Base-by-base conservation (phyloP, 2,888 invertebrate species). In the Orthonevra nobilis region DNA sequence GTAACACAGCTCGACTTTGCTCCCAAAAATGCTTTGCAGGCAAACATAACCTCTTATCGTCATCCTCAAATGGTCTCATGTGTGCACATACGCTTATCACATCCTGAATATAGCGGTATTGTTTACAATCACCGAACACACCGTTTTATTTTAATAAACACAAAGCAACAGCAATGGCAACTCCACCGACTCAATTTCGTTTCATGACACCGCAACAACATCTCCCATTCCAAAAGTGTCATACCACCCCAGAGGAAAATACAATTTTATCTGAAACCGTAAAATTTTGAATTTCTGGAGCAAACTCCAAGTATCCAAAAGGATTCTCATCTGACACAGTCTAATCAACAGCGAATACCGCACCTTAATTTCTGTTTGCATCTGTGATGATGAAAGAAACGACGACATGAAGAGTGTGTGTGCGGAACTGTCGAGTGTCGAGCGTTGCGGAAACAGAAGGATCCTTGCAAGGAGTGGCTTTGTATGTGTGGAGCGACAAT, bases 141-240 rank as follows among this genome's bases (percentile, higher is more conserved):
- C 52, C 60, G 52, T 61, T 70, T 70, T 60, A 44, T 70, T 70
- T 70, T 60, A 60, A 60, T 60, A 70, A 70, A 50, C 69, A 50
- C 60, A 42, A 34, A 50, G n/a, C n/a, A n/a, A n/a, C n/a, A n/a
- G n/a, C n/a, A n/a, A n/a, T n/a, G n/a, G n/a, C n/a, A n/a, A n/a
- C n/a, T n/a, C 68, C 46, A 58, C 68, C 58, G 42, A 69, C 54
- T 50, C 60, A 70, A 70, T 70, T 70, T 70, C 23, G 20, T 58
- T 69, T 58, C 58, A 50, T 42, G 42, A 26, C 30, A 54, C 52
- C 60, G 28, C 30, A 28, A 32, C 20, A 44, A 42, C 42, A 19
- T 23, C 32, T 4, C 42, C 38, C 60, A 17, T 17, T 5, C 23
- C 44, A 15, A 12, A 14, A n/a, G 2, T 12, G 20, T 2, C 14